Conservation (phyloP, 2,888 invertebrate genomes). For the Acrobasis suavella region DNA sequence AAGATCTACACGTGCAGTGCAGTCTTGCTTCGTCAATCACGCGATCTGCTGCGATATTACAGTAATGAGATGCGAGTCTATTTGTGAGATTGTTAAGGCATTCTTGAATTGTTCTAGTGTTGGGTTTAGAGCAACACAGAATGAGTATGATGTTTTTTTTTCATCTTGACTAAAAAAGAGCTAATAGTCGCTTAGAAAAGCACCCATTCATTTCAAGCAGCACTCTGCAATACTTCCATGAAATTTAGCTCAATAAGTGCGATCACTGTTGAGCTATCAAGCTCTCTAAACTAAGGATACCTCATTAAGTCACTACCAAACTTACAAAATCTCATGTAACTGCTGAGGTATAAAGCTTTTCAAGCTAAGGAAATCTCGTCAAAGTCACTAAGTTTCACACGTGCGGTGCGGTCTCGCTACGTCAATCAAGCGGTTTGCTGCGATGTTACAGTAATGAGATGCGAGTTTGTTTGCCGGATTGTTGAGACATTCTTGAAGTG, state of each 20-base stretch:
- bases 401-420: slow-evolving; percentile 38
- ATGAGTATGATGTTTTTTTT: too few species aligned
- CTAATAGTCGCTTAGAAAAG: too few species aligned
- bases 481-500: slow-evolving; percentile 6
- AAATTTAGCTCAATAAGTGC: too few species aligned
- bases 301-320: too few species aligned
- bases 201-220: too few species aligned
- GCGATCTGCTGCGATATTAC: slow-evolving; percentile 9
- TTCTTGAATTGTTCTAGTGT: slow-evolving; percentile 1
- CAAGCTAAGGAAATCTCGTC: background rate
- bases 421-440: slow-evolving; percentile 26
- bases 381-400: background rate
- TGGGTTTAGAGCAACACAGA: too few species aligned
- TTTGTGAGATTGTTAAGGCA: slow-evolving; percentile 3
- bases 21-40: slow-evolving; percentile 37
- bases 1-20: slow-evolving; percentile 26
- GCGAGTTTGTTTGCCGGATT: slow-evolving; percentile 9
- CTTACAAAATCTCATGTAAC: too few species aligned
- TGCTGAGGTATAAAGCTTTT: too few species aligned
- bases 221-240: too few species aligned
- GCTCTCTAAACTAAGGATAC: too few species aligned
- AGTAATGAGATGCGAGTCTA: slow-evolving; percentile 13
- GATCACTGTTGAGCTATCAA: too few species aligned
- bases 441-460: slow-evolving; percentile 14
- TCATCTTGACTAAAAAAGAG: too few species aligned